These are phyloP conservation scores for Notothenia rossii DNA, from an alignment of 2,113 vertebrate species.

Conservation along the genomic window DNA sequence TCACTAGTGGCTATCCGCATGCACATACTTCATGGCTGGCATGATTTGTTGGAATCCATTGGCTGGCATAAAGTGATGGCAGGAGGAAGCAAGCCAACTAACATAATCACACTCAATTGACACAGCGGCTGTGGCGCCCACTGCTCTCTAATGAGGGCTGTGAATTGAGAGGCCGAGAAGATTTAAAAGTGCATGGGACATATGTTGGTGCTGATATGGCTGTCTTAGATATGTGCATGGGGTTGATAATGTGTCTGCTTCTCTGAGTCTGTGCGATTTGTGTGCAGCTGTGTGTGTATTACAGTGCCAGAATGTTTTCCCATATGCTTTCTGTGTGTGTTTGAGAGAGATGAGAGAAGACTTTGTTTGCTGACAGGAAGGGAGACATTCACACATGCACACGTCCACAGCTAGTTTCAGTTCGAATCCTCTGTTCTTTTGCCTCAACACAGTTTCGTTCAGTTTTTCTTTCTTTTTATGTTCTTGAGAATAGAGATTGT, in stretches of 20 bases:
- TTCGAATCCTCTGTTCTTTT: constrained; percentile 61
- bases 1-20: constrained; percentile 22
- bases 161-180: constrained; percentile 48
- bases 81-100: constrained; percentile 44
- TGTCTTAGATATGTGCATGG: constrained; percentile 39
- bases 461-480: constrained; percentile 22
- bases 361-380: constrained; percentile 74
- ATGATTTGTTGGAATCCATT: constrained; percentile 29
- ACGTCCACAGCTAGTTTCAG: constrained; percentile 46
- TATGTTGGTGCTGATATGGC: constrained; percentile 59
- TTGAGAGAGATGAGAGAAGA: constrained; percentile 56
- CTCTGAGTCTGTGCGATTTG: constrained; percentile 24
- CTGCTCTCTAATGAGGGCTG: constrained; percentile 53
- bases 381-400: constrained; percentile 63
- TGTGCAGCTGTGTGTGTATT: constrained; percentile 33
- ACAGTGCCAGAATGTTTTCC: constrained; percentile 58
- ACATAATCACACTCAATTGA: constrained; percentile 45
- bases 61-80: constrained; percentile 40
- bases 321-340: constrained; percentile 69
- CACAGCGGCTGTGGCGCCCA: constrained; percentile 32
- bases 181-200: constrained; percentile 55
- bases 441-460: constrained; percentile 51
- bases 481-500: constrained; percentile 28
- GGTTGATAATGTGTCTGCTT: constrained; percentile 50
- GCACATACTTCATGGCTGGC: constrained; percentile 34